Conservation (phyloP, 1,140 invertebrate genomes). For the Cecropterus lyciades region DNA sequence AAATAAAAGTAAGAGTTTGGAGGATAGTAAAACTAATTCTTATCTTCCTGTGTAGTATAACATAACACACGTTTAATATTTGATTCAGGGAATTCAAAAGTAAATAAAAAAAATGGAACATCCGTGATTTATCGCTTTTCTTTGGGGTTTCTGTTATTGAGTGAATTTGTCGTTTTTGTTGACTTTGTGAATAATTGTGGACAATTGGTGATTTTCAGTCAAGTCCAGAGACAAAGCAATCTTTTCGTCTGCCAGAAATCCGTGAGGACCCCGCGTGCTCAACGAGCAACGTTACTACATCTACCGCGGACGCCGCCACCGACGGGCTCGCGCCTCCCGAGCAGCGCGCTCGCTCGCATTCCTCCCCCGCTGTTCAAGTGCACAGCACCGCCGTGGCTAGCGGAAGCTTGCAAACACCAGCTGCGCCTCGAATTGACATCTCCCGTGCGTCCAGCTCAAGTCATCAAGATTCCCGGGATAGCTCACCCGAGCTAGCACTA, state of each 20-base stretch:
- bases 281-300: constrained; percentile 27
- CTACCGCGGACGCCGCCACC: constrained; percentile 27
- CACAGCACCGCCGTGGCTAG: constrained; percentile 29
- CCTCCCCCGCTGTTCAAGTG: constrained; percentile 58
- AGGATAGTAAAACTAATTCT: no score
- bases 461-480: constrained; percentile 92
- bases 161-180: no score
- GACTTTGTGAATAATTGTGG: background rate
- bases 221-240: constrained; percentile 86
- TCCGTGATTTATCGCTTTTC: no score
- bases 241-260: constrained; percentile 88
- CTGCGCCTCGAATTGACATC: constrained; percentile 93
- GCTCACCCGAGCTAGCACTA: constrained; percentile 91
- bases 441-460: constrained; percentile 94
- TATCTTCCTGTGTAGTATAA: no score
- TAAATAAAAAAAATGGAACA: no score
- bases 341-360: constrained; percentile 65
- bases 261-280: constrained; percentile 84
- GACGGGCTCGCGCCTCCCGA: constrained; percentile 53
- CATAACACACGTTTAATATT: no score
- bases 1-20: no score
- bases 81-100: no score
- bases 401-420: constrained; percentile 86
- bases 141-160: no score
- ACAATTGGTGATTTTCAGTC: constrained; percentile 65